Conservation (phyloP, 2,113 vertebrate genomes). For the Pantherophis guttatus region DNA sequence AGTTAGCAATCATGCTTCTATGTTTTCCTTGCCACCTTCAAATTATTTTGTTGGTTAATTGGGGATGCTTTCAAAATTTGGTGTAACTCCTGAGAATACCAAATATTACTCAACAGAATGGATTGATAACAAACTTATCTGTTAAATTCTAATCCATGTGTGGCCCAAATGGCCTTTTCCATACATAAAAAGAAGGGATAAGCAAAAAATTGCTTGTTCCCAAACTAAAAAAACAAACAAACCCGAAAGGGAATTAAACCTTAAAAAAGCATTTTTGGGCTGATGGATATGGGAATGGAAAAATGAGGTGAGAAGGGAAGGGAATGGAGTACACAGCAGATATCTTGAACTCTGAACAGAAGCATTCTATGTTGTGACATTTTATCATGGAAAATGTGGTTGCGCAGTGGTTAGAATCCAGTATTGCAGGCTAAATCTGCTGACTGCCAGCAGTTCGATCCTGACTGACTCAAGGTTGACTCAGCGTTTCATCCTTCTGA, state of each 20-base stretch:
- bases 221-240: background rate
- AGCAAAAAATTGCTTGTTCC: background rate
- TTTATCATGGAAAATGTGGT: background rate
- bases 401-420: no score
- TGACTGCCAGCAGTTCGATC: background rate
- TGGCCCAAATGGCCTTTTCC: no score
- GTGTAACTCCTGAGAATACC: background rate
- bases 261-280: background rate
- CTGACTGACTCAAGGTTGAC: background rate
- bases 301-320: background rate
- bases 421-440: background rate
- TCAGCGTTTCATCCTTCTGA: background rate
- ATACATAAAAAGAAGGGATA: background rate
- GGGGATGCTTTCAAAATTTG: background rate
- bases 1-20: background rate
- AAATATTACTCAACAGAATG: background rate
- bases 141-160: background rate
- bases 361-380: background rate
- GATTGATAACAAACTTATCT: background rate
- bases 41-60: background rate
- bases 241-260: background rate
- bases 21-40: background rate
- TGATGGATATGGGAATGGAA: no score
- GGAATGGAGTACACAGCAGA: background rate
- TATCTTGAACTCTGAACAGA: background rate